Evolutionary conservation across 2,888 invertebrate species (phyloP).

Genomic region (Phengaris arion): DNA sequence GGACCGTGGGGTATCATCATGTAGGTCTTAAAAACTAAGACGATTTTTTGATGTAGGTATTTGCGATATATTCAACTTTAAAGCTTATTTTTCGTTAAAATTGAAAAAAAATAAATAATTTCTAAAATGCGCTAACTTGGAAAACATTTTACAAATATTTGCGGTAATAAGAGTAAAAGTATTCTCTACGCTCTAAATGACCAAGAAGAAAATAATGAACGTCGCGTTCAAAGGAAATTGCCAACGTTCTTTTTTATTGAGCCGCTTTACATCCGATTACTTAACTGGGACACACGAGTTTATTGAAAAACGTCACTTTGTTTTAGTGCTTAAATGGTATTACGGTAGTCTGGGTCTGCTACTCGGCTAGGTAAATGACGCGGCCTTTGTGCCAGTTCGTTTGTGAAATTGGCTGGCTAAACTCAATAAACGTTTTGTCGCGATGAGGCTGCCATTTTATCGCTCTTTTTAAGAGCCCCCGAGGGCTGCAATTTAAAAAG

Average conservation of each 20-base stretch:
- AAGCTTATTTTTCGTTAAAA: no score
- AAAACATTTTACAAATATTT: background rate
- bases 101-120: no score
- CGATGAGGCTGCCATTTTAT: conserved; percentile 58
- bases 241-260: conserved; percentile 15
- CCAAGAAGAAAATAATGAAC: conserved; percentile 14
- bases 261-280: conserved; percentile 23
- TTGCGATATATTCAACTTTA: no score
- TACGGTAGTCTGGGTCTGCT: conserved; percentile 35
- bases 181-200: background rate
- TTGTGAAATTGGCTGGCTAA: conserved; percentile 54
- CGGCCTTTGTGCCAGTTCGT: conserved; percentile 35
- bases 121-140: no score
- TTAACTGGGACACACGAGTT: conserved; percentile 21
- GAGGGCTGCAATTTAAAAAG: conserved; percentile 47
- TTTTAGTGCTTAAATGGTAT: conserved; percentile 26
- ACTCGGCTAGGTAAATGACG: conserved; percentile 33
- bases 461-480: conserved; percentile 52
- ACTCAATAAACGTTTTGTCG: conserved; percentile 65
- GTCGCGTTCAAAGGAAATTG: conserved; percentile 10
- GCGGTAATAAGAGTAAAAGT: background rate
- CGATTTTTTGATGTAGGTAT: no score
- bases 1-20: no score
- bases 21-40: no score
- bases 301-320: conserved; percentile 27